Percentiles rank a stretch among this genome's conserved stretches.
phyloP scores from a whole-genome alignment of 2,113 vertebrate species.

The Cebus imitator region DNA sequence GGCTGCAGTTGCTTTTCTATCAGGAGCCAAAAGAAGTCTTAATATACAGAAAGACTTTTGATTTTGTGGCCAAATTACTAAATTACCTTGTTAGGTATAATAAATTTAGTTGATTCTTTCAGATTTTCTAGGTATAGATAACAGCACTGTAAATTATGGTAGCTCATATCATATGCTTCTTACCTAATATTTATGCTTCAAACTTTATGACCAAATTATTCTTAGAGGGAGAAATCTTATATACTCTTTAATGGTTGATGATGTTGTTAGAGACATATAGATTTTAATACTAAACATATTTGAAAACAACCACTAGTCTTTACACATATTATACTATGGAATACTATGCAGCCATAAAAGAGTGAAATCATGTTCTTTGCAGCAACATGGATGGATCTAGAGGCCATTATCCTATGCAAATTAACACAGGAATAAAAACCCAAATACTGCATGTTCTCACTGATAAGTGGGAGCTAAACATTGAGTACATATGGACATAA shows the following conservation, averaged over 20 bases:
- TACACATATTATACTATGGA: too few species aligned
- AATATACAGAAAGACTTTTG: background rate
- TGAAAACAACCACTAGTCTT: background rate
- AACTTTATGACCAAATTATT: background rate
- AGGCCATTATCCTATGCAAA: too few species aligned
- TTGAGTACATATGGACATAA: too few species aligned
- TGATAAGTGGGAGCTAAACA: too few species aligned
- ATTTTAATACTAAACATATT: background rate
- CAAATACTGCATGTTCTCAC: too few species aligned
- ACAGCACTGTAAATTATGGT: background rate
- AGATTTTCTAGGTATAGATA: background rate
- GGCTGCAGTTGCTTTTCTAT: too few species aligned
- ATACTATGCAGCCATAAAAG: too few species aligned
- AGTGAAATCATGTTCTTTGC: too few species aligned
- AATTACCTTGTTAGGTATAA: background rate
- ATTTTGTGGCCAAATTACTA: background rate
- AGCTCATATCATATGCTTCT: background rate
- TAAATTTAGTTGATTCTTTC: conserved; percentile 9
- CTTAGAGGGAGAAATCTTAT: background rate
- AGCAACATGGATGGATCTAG: too few species aligned
- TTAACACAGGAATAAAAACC: too few species aligned
- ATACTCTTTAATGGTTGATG: background rate
- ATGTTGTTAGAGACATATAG: background rate
- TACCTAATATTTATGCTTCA: background rate
- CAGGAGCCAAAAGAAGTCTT: background rate